Base-by-base conservation (phyloP, 2,797 vertebrate species). In the Molossus alvarezi region DNA sequence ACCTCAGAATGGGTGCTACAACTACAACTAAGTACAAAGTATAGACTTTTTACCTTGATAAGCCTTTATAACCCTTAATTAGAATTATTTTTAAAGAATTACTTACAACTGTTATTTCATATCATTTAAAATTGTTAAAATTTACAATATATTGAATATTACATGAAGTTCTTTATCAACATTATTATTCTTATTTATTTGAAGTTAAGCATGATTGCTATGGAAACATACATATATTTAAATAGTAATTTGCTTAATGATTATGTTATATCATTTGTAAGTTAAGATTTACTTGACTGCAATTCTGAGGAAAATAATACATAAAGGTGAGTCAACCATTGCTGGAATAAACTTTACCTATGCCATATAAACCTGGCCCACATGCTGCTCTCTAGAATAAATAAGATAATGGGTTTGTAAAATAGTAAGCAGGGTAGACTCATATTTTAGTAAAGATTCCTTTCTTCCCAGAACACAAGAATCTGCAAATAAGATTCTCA, bases 251-350 rank as follows among this genome's bases (percentile, higher is more conserved):
- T 29, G 3, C 11, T 37, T 37, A 71, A 91, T 81, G 37, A 88
- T 82, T 79, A 65, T 83, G 29, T 76, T 55, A 73, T 29, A 25
- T 48, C 4, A 76, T 79, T 83, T 86, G 29, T 27, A 72, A n/a
- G n/a, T 79, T 64, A 72, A 65, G 5, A 29, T 75, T 87, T 84
- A 89, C 33, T 86, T 89, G 33, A 82, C 7, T 86, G 2, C 6
- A 83, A 20, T 81, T 89, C 10, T 72, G 45, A 89, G 20, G 15
- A 55, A 91, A 91, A 86, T 75, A 51, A 75, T 77, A 90, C 83
- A 8, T 62, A 87, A 89, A 91, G 48, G 3, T 60, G 23, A 85
- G 6, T 51, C 27, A 72, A 87, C 6, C 6, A 62, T 0, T 72
- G 77, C 67, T 37, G 37, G 20, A 72, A 65, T 62, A 67, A 76